Evolutionary conservation across 2,888 invertebrate species (phyloP).

Genomic region (Lacanobia wlatinum): DNA sequence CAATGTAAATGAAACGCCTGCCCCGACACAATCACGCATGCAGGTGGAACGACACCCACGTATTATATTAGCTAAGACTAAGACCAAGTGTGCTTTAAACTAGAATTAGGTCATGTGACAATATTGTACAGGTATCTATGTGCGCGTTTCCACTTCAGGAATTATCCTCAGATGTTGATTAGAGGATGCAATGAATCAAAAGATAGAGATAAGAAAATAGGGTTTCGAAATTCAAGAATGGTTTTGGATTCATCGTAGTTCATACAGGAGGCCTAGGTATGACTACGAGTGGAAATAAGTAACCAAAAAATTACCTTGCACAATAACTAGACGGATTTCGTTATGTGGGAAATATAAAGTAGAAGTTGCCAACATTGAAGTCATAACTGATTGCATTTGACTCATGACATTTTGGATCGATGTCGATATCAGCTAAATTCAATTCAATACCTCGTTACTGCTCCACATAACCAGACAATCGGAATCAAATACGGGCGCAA

Average conservation of each 20-base stretch:
- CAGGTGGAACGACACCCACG: slow-evolving; percentile 55
- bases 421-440: background rate
- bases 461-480: slow-evolving; percentile 4
- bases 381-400: background rate
- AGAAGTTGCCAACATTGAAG: background rate
- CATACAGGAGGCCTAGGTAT: background rate
- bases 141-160: background rate
- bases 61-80: slow-evolving; percentile 62
- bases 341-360: background rate
- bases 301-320: background rate
- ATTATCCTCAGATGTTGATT: slow-evolving; percentile 11
- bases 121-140: slow-evolving; percentile 15
- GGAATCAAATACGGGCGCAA: slow-evolving; percentile 10
- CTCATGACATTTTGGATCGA: no score
- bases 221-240: background rate
- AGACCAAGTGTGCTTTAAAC: slow-evolving; percentile 53
- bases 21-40: slow-evolving; percentile 71
- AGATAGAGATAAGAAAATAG: background rate
- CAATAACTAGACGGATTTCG: background rate
- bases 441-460: background rate
- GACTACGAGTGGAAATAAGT: background rate
- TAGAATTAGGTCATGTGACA: slow-evolving; percentile 64
- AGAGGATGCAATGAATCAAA: slow-evolving; percentile 19
- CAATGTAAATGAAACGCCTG: slow-evolving; percentile 70
- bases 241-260: background rate